A percentile compares a stretch with the other conserved stretches of the same genome.
phyloP scores from a whole-genome alignment of 1,140 invertebrate genomes.

The Tachypleus tridentatus region DNA sequence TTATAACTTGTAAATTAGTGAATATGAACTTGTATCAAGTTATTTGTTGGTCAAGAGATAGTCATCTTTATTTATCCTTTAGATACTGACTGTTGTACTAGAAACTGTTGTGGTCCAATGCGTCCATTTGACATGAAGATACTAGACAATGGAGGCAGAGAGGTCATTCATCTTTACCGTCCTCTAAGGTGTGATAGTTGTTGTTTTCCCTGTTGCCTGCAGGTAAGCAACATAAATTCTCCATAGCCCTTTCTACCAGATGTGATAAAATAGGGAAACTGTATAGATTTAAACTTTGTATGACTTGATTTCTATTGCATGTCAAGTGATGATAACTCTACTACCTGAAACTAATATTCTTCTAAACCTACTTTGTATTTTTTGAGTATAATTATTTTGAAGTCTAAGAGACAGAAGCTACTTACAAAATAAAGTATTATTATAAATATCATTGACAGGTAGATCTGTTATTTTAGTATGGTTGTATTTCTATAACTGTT shows the following conservation, averaged over 20 bases:
- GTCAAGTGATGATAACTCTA: neutral
- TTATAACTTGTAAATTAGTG: neutral
- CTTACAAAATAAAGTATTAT: no score
- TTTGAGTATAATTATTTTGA: no score
- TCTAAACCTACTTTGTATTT: no score
- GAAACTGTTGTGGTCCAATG: constrained; percentile 62
- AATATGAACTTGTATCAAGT: neutral
- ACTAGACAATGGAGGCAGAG: constrained; percentile 57
- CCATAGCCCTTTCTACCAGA: neutral
- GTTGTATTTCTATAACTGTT: no score
- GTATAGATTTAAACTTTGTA: neutral
- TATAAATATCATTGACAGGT: no score
- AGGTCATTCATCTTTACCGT: constrained; percentile 54
- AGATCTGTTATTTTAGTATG: no score
- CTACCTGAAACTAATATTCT: no score
- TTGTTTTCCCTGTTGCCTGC: constrained; percentile 70
- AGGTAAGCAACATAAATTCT: constrained; percentile 38
- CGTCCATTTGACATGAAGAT: constrained; percentile 77
- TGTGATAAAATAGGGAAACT: neutral
- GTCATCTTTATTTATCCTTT: constrained; percentile 7
- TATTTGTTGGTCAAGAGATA: neutral
- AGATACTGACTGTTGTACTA: constrained; percentile 61
- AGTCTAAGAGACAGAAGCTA: no score
- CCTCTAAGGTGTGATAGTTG: constrained; percentile 63
- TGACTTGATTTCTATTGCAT: neutral